phyloP scores from a whole-genome alignment of 2,888 invertebrate species.

The Drosophila melanosoma region DNA sequence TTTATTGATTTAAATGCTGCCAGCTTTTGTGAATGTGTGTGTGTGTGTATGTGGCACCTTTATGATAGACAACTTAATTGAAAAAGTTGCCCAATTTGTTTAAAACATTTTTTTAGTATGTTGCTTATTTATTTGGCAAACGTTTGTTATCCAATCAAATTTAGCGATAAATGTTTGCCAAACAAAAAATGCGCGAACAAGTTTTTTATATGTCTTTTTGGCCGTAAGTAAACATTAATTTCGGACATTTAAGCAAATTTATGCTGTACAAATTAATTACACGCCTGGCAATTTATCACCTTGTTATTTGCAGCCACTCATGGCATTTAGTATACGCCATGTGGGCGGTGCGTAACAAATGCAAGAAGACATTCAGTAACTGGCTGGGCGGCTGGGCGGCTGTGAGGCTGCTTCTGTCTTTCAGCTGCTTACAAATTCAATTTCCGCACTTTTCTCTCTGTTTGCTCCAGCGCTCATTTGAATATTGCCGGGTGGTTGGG shows the following conservation, averaged over 20 bases:
- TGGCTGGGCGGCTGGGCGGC: background rate
- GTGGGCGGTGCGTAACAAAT: slow-evolving; percentile 60
- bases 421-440: slow-evolving; percentile 72
- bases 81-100: slow-evolving; percentile 66
- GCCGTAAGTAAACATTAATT: slow-evolving; percentile 66
- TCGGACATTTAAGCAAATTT: slow-evolving; percentile 60
- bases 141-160: slow-evolving; percentile 51
- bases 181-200: slow-evolving; percentile 7
- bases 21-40: background rate
- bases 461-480: slow-evolving; percentile 65
- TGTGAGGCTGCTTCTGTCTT: slow-evolving; percentile 9
- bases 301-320: slow-evolving; percentile 51
- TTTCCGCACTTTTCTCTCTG: slow-evolving; percentile 56
- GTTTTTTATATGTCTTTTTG: slow-evolving; percentile 17
- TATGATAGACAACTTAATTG: slow-evolving; percentile 75
- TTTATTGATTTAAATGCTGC: slow-evolving; percentile 68
- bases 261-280: slow-evolving; percentile 74
- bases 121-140: slow-evolving; percentile 24
- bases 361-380: slow-evolving; percentile 66
- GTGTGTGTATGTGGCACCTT: slow-evolving; percentile 27
- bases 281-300: slow-evolving; percentile 66
- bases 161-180: slow-evolving; percentile 45
- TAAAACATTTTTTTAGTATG: slow-evolving; percentile 6
- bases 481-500: slow-evolving; percentile 57
- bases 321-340: slow-evolving; percentile 60